phyloP scores from a whole-genome alignment of 2,888 invertebrate genomes.

The Ptycholaimellus sp. region DNA sequence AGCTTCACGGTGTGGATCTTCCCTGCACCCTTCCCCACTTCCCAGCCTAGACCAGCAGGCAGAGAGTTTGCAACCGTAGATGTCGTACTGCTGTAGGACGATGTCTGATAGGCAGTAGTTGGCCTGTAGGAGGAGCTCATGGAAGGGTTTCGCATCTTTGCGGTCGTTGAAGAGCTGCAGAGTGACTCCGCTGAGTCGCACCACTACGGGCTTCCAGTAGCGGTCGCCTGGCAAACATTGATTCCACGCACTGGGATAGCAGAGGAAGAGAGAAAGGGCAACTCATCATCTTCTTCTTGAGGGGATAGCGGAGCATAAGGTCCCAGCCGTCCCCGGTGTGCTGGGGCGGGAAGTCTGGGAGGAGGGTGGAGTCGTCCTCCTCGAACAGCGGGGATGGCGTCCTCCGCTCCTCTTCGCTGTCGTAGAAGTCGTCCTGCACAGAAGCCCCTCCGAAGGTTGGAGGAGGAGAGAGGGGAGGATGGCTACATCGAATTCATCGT shows the following conservation, averaged over 20 bases:
- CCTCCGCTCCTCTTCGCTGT: no score
- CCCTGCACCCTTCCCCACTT: no score
- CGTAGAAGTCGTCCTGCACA: no score
- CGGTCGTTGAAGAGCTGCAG: conserved; percentile 58
- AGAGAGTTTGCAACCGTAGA: no score
- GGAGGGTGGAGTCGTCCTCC: conserved; percentile 66
- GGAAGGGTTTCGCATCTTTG: conserved; percentile 68
- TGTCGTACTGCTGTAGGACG: conserved; percentile 68
- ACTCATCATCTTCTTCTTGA: conserved; percentile 57
- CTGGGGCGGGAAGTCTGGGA: conserved; percentile 66
- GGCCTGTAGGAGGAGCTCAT: conserved; percentile 55
- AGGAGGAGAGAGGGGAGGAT: no score
- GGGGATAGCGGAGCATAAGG: conserved; percentile 76
- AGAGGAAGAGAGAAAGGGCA: no score
- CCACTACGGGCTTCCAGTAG: conserved; percentile 90
- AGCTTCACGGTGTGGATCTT: conserved; percentile 94
- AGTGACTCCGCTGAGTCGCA: conserved; percentile 55
- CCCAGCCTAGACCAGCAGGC: no score
- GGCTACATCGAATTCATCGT: no score
- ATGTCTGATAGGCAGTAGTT: conserved; percentile 26
- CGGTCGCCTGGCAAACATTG: no score
- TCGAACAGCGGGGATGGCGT: conserved; percentile 43
- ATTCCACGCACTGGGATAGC: no score
- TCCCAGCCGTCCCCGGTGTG: conserved; percentile 74
- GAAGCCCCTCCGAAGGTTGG: no score